Percentiles rank a stretch among this genome's conserved stretches.
Evolutionary conservation across 1,140 invertebrate species (phyloP).

Genomic region (Acromyrmex heyeri): DNA sequence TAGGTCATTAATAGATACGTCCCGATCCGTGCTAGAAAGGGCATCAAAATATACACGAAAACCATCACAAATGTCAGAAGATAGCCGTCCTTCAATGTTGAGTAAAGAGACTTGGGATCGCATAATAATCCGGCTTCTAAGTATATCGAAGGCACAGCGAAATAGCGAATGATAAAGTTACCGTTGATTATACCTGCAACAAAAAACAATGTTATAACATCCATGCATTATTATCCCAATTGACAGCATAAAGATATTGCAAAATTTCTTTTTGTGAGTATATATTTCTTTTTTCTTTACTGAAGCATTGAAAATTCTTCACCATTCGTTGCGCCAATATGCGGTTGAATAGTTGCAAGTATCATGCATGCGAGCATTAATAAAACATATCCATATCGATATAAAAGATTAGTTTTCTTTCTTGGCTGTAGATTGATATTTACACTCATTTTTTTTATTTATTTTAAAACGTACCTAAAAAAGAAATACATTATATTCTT

Average conservation of each 20-base stretch:
- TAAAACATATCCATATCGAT: constrained; percentile 82
- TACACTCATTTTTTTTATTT: constrained; percentile 56
- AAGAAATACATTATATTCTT: neutral
- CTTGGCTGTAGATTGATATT: constrained; percentile 43
- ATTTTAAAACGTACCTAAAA: neutral
- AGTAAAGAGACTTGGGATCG: constrained; percentile 77
- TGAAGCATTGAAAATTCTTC: constrained; percentile 49
- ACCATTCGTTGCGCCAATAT: constrained; percentile 83
- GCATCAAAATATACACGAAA: constrained; percentile 83
- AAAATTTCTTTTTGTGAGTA: neutral
- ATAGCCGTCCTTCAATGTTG: constrained; percentile 78
- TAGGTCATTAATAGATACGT: constrained; percentile 76
- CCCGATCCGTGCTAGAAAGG: constrained; percentile 79
- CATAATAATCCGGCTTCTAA: constrained; percentile 83
- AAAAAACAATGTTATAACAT: constrained; percentile 47
- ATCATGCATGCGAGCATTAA: constrained; percentile 82
- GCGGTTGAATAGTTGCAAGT: constrained; percentile 81
- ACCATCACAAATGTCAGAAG: constrained; percentile 80
- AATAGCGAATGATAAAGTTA: constrained; percentile 82
- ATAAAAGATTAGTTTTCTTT: constrained; percentile 70
- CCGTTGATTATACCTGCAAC: constrained; percentile 82
- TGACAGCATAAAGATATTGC: neutral
- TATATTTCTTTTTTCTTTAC: constrained; percentile 37
- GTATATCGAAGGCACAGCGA: constrained; percentile 83
- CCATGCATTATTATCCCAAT: neutral